These are phyloP conservation scores for Artemia franciscana DNA, from an alignment of 1,140 invertebrate species.

Conservation along the genomic window DNA sequence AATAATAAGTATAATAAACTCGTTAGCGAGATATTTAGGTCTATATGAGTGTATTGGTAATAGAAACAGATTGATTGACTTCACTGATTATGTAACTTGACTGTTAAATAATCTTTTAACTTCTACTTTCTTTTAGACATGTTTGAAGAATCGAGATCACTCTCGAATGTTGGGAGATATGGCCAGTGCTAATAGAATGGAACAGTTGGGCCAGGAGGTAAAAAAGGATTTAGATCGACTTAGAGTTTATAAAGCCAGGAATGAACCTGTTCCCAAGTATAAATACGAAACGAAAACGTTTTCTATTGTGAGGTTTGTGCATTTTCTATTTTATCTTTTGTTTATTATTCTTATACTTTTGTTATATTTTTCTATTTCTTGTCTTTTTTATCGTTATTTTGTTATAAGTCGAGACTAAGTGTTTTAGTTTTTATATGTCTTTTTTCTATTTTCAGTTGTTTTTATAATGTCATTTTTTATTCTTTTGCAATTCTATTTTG, in stretches of 20 bases:
- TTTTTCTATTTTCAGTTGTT: too few relatives aligned
- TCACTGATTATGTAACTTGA: neutral
- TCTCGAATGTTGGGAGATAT: slow-evolving; percentile 83
- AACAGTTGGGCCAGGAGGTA: slow-evolving; percentile 54
- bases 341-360: slow-evolving; percentile 6
- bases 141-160: slow-evolving; percentile 60
- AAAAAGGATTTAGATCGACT: slow-evolving; percentile 75
- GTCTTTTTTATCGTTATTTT: neutral
- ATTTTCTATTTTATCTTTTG: slow-evolving; percentile 7
- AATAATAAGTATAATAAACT: too few relatives aligned
- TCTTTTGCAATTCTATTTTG: too few relatives aligned
- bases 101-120: slow-evolving; percentile 6
- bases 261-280: slow-evolving; percentile 45
- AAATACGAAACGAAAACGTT: slow-evolving; percentile 79
- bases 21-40: too few relatives aligned
- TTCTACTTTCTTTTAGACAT: slow-evolving; percentile 34
- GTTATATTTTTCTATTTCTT: slow-evolving; percentile 4
- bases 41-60: neutral
- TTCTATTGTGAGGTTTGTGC: slow-evolving; percentile 55
- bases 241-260: slow-evolving; percentile 35
- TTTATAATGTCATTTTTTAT: too few relatives aligned
- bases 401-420: too few relatives aligned
- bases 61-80: slow-evolving; percentile 1
- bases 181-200: slow-evolving; percentile 63
- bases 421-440: too few relatives aligned